Base-by-base conservation (phyloP, 1,140 invertebrate species). In the Hyphantria cunea region DNA sequence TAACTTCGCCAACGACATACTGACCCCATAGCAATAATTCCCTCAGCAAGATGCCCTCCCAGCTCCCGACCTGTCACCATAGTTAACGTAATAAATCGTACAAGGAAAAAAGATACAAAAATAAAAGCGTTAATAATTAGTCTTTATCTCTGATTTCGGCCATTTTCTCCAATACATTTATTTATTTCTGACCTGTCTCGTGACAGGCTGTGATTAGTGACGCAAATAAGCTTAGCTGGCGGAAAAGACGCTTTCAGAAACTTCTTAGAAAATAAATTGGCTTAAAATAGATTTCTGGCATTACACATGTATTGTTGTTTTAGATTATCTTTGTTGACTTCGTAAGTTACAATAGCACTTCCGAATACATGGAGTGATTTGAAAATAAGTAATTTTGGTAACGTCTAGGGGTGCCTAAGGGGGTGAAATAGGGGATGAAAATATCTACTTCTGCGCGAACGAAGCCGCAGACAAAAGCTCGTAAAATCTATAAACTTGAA, bases 221-320 rank as follows among this genome's bases (percentile, higher is more conserved):
- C 17, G 5, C 17, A 5, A 25, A 25, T 42, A 56, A 56, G 54
- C 34, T 56, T 31, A 44, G 14, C 31, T 45, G 47, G 47, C 47
- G 42, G 54, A 56, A 13, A 34, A 47, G 42, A 17, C 42, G n/a
- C 33, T 42, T 31, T 37, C 0, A 31, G 37, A 53, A 13, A 25
- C 11, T 17, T 51, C 12, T n/a, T 53, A n/a, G 37, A 41, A 53
- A 53, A 53, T 53, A 53, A 42, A 41, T 53, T 3, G 51, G 41
- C 14, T 41, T 31, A 3, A 11, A 42, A 6, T 9, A n/a, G 37
- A 13, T 13, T 25, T 25, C 11, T 7, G 17, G 5, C 17, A 5
- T 44, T 15, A 44, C 52, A 54, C 52, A 39, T 54, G 52, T 54
- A 54, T 37, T 49, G 34, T n/a, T 54, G 41, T 44, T 37, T 53